Evolutionary conservation across 2,797 vertebrate genomes (phyloP).

Genomic region (Phalanger gymnotis): DNA sequence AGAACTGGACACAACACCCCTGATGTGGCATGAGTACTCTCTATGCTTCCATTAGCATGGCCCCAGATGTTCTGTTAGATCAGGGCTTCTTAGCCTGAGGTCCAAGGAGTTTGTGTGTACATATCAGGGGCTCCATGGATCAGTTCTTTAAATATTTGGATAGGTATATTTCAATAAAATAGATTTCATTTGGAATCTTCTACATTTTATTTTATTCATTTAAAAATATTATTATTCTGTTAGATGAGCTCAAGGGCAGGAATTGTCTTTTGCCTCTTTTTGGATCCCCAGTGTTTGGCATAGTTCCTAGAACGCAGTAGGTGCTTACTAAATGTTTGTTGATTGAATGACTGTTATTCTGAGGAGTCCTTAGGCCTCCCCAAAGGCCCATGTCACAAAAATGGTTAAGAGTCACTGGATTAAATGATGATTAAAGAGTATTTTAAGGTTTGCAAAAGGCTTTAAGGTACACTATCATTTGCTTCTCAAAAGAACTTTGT

Average conservation of each 20-base stretch:
- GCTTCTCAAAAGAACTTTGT: not conserved
- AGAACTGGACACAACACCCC: not conserved
- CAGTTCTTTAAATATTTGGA: not conserved
- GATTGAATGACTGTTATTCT: not conserved
- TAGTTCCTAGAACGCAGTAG: not conserved
- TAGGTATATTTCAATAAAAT: not conserved
- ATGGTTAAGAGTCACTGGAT: not conserved
- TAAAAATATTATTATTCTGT: not conserved
- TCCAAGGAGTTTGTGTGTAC: not conserved
- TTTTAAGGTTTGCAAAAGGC: not conserved
- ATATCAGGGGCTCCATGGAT: not conserved
- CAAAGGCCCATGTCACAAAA: not conserved
- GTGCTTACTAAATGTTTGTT: not conserved
- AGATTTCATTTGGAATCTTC: not conserved
- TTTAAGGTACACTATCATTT: not conserved
- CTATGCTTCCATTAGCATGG: not conserved
- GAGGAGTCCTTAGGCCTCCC: not conserved
- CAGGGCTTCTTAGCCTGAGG: not conserved
- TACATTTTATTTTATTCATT: not conserved
- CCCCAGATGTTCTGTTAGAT: not conserved
- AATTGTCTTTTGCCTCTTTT: not conserved
- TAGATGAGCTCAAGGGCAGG: not conserved
- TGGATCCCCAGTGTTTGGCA: not conserved
- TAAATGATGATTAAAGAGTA: not conserved
- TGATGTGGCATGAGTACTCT: not conserved